Base-by-base conservation (phyloP, 2,888 invertebrate genomes). In the Drosophila incognita region DNA sequence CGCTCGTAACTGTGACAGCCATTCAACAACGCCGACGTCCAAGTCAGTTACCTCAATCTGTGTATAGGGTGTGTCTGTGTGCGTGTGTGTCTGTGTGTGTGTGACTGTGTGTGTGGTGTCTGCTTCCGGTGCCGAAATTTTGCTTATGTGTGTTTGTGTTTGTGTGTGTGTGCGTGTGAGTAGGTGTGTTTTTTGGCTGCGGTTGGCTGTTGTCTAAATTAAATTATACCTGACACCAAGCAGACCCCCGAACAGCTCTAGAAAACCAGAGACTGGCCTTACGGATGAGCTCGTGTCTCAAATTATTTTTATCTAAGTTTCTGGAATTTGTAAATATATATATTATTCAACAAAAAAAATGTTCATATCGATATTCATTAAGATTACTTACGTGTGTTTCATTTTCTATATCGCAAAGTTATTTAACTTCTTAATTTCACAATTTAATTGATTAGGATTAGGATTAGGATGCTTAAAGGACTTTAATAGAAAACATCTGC, bases 201-300 rank as follows among this genome's bases (percentile, higher is more conserved):
- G 83, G 76, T 76, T 76, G 69, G 53, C 68, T 79, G 76, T 81
- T 81, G 80, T 81, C 82, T 81, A 81, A 81, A 81, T 81, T 79
- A 82, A 81, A 81, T 82, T 81, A 82, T 82, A 79, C 69, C 80
- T 70, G 82, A 81, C 82, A 80, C 71, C 64, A 49, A 40, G 51
- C 69, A 62, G 73, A 64, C 73, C 54, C 53, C 48, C 40, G 33
- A 46, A 56, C 46, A 42, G 29, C 66, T 59, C 24, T 11, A 11
- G 35, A 1, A 24, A 5, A 36, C 58, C 29, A 8, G 29, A 18
- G 21, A 35, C 33, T 56, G 31, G 35, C 49, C 31, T 36, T 33
- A 27, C 51, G 42, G 57, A 69, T 52, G 69, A 29, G 21, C n/a
- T n/a, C 69, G 69, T 56, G 54, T 24, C 27, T 5, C 21, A 18